Evolutionary conservation across 2,888 invertebrate genomes (phyloP), one percentile per base, ranked within the genome.

Genomic region (Ptilodon capucinus): DNA sequence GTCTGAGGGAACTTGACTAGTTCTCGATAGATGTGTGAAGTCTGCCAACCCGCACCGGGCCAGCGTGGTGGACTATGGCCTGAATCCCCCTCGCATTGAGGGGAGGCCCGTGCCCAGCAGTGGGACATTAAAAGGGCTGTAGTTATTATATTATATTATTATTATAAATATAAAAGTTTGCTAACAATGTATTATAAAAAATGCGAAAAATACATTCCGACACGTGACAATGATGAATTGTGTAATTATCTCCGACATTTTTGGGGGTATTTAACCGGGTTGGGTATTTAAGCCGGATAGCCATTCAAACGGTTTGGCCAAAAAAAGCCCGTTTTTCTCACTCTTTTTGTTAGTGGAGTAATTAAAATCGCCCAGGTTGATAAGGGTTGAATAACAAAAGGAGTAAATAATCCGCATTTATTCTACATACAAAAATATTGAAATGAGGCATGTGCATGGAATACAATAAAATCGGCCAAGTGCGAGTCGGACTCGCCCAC

Each of bases 181-280:
- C 14, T 14, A 32, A 32, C 44, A 40, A 44, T 40, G 13, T n/a
- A n/a, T n/a, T n/a, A 48, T 53, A 56, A 43, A 53, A 55, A 56
- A 47, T 51, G 44, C 55, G 65, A 64, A 69, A 51, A 48, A 53
- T 60, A 65, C 65, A 69, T 62, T 59, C 48, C 47, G 36, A 47
- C 58, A 56, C 57, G 62, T 62, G 74, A 74, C 72, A 74, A 60
- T 71, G 75, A 74, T 66, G 52, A 69, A 75, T 74, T 58, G 62
- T 64, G 63, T 74, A 71, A 71, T 72, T 74, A 74, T 71, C 69
- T 64, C 64, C 51, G 60, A 71, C 72, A 67, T 69, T 74, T 73
- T 71, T 65, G 60, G 69, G n/a, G 72, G 60, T 54, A 62, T 68
- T 60, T 62, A 62, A 57, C 50, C 49, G 58, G 54, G 55, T 65